Evolutionary conservation across 2,113 vertebrate genomes (phyloP).

Genomic region (Sarotherodon lohbergeri): DNA sequence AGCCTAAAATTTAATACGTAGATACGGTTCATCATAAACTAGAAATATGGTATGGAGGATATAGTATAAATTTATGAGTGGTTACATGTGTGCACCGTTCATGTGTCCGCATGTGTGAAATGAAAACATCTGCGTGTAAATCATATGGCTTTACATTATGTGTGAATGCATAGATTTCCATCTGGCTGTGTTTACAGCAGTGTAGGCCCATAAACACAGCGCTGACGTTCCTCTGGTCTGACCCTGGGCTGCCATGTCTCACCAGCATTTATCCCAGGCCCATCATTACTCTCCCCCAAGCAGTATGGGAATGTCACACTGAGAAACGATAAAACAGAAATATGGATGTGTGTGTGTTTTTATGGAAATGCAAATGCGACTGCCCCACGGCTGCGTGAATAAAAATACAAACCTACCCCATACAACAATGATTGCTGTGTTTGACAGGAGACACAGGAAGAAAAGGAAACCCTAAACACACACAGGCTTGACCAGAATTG

Average conservation of each 20-base stretch:
- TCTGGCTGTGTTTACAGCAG: conserved; percentile 56
- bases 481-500: conserved; percentile 59
- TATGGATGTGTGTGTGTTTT: conserved; percentile 62
- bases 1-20: neutral
- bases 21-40: neutral
- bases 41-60: neutral
- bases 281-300: conserved; percentile 65
- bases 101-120: neutral
- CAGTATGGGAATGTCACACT: conserved; percentile 64
- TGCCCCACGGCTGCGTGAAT: conserved; percentile 10
- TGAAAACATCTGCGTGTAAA: conserved; percentile 36
- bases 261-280: conserved; percentile 63
- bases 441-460: conserved; percentile 56
- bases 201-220: conserved; percentile 54
- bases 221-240: conserved; percentile 56
- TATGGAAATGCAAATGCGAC: conserved; percentile 62
- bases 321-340: conserved; percentile 62
- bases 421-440: conserved; percentile 70
- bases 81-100: neutral
- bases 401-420: conserved; percentile 54
- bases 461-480: conserved; percentile 57
- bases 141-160: conserved; percentile 17
- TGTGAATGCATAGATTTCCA: conserved; percentile 56
- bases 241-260: conserved; percentile 60
- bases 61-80: neutral